phyloP scores from a whole-genome alignment of 37 sponge, comb jelly and placozoan genomes.

The Aphrocallistes beatrix region DNA sequence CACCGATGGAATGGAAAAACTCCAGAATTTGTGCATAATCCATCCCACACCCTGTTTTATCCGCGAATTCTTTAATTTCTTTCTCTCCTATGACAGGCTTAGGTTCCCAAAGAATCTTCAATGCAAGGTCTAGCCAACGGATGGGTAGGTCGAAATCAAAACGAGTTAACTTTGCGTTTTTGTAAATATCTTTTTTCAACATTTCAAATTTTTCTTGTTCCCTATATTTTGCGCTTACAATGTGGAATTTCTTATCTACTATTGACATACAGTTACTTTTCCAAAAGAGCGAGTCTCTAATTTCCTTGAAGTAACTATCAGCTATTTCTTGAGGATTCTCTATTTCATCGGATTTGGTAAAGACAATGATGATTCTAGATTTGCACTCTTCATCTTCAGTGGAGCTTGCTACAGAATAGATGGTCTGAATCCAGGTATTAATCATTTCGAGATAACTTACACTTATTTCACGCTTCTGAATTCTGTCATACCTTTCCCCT shows the following conservation, averaged over 20 bases:
- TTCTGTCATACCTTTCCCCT: neutral
- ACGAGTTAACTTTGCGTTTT: neutral
- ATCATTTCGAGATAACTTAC: neutral
- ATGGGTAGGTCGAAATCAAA: neutral
- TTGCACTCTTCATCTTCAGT: neutral
- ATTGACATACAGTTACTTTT: neutral
- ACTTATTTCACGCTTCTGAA: neutral
- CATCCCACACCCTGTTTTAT: neutral
- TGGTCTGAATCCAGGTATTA: neutral
- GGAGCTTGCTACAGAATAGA: conserved; percentile 1
- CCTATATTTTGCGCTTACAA: neutral
- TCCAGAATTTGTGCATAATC: neutral
- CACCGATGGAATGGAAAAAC: conserved; percentile 16
- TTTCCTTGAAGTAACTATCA: neutral
- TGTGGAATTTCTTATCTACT: neutral
- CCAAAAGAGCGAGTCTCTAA: neutral
- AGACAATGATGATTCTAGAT: neutral
- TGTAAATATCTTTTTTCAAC: neutral
- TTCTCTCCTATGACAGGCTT: neutral
- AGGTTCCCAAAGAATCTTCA: neutral
- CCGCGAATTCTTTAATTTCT: neutral
- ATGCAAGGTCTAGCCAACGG: neutral
- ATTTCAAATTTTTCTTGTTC: neutral
- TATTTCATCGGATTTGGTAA: neutral
- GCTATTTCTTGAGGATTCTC: neutral